These are phyloP conservation scores for Samia ricini DNA, from an alignment of 1,140 invertebrate species.

Conservation along the genomic window DNA sequence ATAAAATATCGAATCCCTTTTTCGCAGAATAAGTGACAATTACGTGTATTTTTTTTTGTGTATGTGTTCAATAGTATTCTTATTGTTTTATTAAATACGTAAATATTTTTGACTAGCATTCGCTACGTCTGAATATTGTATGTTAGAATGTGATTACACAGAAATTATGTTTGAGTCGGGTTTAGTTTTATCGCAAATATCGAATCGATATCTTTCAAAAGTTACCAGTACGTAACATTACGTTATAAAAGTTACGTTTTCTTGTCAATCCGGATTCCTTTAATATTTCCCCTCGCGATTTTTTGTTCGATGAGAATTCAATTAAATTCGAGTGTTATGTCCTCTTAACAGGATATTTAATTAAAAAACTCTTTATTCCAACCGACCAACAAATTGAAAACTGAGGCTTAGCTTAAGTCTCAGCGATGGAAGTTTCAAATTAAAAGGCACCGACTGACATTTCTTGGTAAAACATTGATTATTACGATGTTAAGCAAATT, in stretches of 20 bases:
- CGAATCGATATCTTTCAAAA: slow-evolving; percentile 15
- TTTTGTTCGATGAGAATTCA: slow-evolving; percentile 20
- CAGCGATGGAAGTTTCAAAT: background rate
- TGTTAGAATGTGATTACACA: background rate
- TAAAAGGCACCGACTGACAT: background rate
- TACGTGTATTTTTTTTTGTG: no score
- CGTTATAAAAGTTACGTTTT: slow-evolving; percentile 20
- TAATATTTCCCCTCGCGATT: slow-evolving; percentile 3
- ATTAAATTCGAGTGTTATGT: slow-evolving; percentile 20
- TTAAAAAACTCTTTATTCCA: slow-evolving; percentile 18
- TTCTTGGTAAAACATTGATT: slow-evolving; percentile 38
- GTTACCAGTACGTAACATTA: slow-evolving; percentile 19
- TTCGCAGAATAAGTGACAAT: no score
- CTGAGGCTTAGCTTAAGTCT: slow-evolving; percentile 12
- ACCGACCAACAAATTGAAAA: slow-evolving; percentile 17
- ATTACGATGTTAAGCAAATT: slow-evolving; percentile 28
- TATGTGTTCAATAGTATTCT: background rate
- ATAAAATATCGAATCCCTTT: no score
- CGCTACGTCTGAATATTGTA: background rate
- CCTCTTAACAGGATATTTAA: slow-evolving; percentile 14
- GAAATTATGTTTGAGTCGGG: background rate
- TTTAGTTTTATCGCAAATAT: slow-evolving; percentile 17
- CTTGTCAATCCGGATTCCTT: slow-evolving; percentile 14
- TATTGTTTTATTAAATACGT: background rate
- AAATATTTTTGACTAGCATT: background rate